phyloP scores from a whole-genome alignment of 2,797 vertebrate species.

The Chromobotia macracanthus region DNA sequence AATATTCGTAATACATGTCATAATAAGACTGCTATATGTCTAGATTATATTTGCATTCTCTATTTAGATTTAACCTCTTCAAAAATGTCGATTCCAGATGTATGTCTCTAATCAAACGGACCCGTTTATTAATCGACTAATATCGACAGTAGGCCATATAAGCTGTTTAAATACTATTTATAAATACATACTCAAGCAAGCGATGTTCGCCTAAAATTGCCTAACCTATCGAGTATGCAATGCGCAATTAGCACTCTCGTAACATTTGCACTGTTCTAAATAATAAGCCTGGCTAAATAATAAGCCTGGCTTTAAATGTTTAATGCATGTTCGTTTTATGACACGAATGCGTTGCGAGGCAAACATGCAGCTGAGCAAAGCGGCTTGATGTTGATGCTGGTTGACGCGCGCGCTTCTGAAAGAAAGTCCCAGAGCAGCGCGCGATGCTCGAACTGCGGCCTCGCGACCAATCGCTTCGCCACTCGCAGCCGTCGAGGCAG shows the following conservation, averaged over 20 bases:
- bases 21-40: not conserved
- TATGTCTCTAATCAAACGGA: too few relatives aligned
- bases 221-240: not conserved
- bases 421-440: slow-evolving; percentile 30
- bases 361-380: slow-evolving; percentile 9
- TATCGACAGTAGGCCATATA: not conserved
- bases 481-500: slow-evolving; percentile 47
- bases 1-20: not conserved
- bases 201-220: not conserved
- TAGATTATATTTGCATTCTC: not conserved
- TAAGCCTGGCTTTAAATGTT: not conserved
- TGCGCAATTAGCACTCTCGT: not conserved
- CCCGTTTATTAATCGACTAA: not conserved
- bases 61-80: not conserved
- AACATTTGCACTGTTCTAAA: not conserved
- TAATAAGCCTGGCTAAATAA: not conserved
- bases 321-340: slow-evolving; percentile 9
- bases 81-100: not conserved
- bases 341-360: slow-evolving; percentile 20
- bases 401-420: slow-evolving; percentile 10
- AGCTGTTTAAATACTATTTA: not conserved
- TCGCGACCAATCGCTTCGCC: slow-evolving; percentile 59
- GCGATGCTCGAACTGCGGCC: slow-evolving; percentile 19
- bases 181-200: too few relatives aligned
- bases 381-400: slow-evolving; percentile 28